Base-by-base conservation (phyloP, 2,888 invertebrate genomes). In the Argyra leucocephala region DNA sequence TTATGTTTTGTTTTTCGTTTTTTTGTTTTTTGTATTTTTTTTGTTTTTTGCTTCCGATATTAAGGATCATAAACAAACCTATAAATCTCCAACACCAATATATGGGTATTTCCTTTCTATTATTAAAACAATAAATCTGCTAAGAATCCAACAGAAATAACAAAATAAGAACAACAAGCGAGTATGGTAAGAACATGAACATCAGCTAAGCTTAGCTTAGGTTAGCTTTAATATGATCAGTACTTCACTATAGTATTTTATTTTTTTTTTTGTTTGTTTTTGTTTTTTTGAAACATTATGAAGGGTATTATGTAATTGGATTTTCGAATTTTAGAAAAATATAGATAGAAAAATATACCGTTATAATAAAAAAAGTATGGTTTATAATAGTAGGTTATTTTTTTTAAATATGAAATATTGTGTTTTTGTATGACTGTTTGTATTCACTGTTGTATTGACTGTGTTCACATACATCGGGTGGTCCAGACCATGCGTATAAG, bases 61-160 rank as follows among this genome's bases (percentile, higher is more conserved):
- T 48, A 48, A 48, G 48, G 48, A 48, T 48, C 48, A 18, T 48
- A 48, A 48, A 48, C 48, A 48, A 48, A n/a, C 48, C 48, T 48
- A 48, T 48, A 48, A 48, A 48, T 48, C 48, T 48, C 12, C 48
- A 48, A 15, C 48, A 48, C 48, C 48, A 48, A 48, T 48, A 48
- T 48, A 48, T 48, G 48, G 48, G n/a, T 48, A 48, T 48, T 48
- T 48, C 48, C 48, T 48, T 48, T 48, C 48, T 48, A 48, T 48
- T 48, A 48, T 48, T 48, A 48, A 48, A 48, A 48, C 48, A 48
- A 48, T 48, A 48, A 48, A 48, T 48, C 48, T 48, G 48, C 48
- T 48, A 18, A 48, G 48, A 48, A 48, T 48, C 48, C 48, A 48
- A 48, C 48, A 48, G 18, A 18, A 48, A 48, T 18, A 15, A 48